Evolutionary conservation across 2,888 invertebrate species (phyloP).

Genomic region (Brachypalpus laphriformis): DNA sequence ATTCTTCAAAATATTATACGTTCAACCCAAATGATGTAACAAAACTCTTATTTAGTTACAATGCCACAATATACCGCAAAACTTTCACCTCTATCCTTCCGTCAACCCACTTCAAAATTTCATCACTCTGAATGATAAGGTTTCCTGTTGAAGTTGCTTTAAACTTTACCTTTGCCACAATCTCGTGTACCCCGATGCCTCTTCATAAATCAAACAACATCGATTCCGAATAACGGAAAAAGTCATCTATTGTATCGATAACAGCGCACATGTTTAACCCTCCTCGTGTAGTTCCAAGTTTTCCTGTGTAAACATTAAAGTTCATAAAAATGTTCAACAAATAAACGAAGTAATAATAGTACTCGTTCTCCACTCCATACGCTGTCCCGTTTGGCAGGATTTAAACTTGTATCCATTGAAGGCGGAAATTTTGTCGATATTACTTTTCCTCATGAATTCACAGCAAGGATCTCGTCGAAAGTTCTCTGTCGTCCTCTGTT

Average conservation of each 20-base stretch:
- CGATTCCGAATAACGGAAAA: slow-evolving; percentile 26
- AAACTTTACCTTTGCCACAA: slow-evolving; percentile 25
- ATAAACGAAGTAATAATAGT: slow-evolving; percentile 63
- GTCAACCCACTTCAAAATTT: not conserved
- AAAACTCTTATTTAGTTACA: not conserved
- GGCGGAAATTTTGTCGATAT: slow-evolving; percentile 65
- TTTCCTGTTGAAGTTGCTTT: slow-evolving; percentile 6
- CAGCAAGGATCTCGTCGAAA: slow-evolving; percentile 40
- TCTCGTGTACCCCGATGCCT: not conserved
- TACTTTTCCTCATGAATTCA: slow-evolving; percentile 59
- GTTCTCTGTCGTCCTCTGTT: slow-evolving; percentile 57
- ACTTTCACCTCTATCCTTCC: not conserved
- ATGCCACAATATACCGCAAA: not conserved
- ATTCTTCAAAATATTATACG: too few relatives aligned
- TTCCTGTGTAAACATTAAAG: slow-evolving; percentile 66
- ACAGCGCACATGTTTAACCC: not conserved
- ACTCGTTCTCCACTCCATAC: slow-evolving; percentile 1
- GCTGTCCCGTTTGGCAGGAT: slow-evolving; percentile 35
- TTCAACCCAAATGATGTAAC: not conserved
- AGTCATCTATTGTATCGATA: slow-evolving; percentile 24
- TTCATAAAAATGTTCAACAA: slow-evolving; percentile 68
- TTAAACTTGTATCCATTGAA: slow-evolving; percentile 44
- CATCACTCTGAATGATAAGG: not conserved
- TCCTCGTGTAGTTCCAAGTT: slow-evolving; percentile 14
- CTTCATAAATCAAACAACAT: slow-evolving; percentile 50